Evolutionary conservation across 1,140 invertebrate genomes (phyloP).

Genomic region (Drosophila grimshawi): DNA sequence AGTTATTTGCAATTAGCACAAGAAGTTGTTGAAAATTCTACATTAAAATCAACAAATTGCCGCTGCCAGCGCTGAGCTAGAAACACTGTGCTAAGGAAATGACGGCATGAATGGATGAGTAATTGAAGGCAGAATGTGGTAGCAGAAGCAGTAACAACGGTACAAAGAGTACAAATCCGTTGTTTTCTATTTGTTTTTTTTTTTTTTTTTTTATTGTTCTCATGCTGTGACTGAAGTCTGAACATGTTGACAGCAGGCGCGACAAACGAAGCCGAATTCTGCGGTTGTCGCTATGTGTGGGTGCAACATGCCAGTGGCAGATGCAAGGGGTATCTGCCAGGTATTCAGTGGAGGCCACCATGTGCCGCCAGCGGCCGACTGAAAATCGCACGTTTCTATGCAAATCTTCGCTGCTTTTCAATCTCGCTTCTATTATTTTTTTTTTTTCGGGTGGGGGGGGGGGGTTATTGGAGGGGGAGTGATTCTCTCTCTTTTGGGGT

Average conservation of each 20-base stretch:
- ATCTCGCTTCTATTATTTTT: conserved; percentile 57
- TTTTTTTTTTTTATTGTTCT: conserved; percentile 57
- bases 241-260: conserved; percentile 72
- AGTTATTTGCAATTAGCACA: conserved; percentile 44
- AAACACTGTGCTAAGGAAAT: conserved; percentile 52
- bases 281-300: conserved; percentile 45
- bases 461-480: not conserved
- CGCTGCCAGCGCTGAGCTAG: conserved; percentile 27
- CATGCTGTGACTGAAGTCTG: conserved; percentile 57
- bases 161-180: conserved; percentile 27
- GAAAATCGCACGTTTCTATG: conserved; percentile 82
- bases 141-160: conserved; percentile 12
- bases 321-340: conserved; percentile 58
- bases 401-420: conserved; percentile 78
- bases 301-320: conserved; percentile 50
- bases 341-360: conserved; percentile 61
- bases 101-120: conserved; percentile 68
- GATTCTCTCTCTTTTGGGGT: conserved; percentile 26
- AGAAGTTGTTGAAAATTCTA: conserved; percentile 48
- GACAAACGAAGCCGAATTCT: conserved; percentile 40
- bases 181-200: conserved; percentile 1
- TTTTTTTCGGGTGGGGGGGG: not conserved
- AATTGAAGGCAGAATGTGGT: conserved; percentile 51
- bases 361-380: conserved; percentile 50
- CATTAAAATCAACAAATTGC: conserved; percentile 69